phyloP scores from a whole-genome alignment of 2,113 vertebrate species.

The Varanus komodoensis region DNA sequence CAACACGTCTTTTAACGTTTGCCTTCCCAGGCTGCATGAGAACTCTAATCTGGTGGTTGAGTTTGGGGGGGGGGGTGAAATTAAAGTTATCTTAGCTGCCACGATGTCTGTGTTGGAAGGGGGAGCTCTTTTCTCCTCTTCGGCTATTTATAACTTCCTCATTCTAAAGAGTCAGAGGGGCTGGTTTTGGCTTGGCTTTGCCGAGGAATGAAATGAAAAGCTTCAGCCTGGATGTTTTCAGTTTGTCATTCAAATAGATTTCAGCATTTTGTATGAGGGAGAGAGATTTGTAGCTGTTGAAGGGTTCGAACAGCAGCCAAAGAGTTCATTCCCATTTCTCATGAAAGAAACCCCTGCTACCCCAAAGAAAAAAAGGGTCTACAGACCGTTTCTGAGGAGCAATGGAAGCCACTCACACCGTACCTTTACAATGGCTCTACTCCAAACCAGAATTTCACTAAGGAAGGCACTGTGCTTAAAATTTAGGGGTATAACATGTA shows the following conservation, averaged over 20 bases:
- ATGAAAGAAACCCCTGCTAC: background rate
- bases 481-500: background rate
- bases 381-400: background rate
- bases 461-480: background rate
- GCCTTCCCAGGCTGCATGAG: background rate
- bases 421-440: background rate
- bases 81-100: background rate
- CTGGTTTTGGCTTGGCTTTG: background rate
- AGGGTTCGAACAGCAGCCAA: background rate
- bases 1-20: background rate
- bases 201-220: background rate
- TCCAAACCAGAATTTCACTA: background rate
- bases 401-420: fast-evolving
- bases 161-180: background rate
- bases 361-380: background rate
- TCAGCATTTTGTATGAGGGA: background rate
- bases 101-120: background rate
- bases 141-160: background rate
- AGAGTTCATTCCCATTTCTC: background rate
- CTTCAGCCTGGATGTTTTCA: background rate
- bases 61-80: no score
- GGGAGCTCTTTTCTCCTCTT: no score
- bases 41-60: background rate
- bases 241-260: background rate
- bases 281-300: background rate